phyloP scores from a whole-genome alignment of 1,140 invertebrate species.

The Sitophilus oryzae region DNA sequence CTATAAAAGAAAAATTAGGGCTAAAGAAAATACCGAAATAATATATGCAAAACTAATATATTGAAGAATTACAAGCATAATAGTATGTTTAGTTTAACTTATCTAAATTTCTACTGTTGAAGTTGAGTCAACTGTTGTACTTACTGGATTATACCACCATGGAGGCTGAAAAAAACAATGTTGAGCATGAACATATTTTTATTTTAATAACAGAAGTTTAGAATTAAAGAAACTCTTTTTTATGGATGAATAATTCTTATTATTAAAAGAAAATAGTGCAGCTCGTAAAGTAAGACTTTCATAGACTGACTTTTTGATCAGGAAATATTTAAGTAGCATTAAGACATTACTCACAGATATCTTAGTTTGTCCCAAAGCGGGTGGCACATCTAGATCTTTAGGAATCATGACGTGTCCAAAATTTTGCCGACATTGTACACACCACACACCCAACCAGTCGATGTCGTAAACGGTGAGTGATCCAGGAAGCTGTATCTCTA shows the following conservation, averaged over 20 bases:
- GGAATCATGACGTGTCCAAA: slow-evolving; percentile 87
- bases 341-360: slow-evolving; percentile 69
- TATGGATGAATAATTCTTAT: too few species aligned
- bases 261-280: too few species aligned
- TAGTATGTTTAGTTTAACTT: slow-evolving; percentile 3
- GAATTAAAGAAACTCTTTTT: too few species aligned
- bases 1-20: too few species aligned
- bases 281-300: too few species aligned
- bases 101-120: slow-evolving; percentile 8
- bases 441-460: slow-evolving; percentile 89
- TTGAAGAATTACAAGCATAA: background rate
- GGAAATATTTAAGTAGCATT: background rate
- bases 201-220: too few species aligned
- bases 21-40: background rate
- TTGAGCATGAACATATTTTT: background rate
- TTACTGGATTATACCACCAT: slow-evolving; percentile 87
- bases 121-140: slow-evolving; percentile 44
- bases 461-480: slow-evolving; percentile 85
- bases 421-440: slow-evolving; percentile 77
- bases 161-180: slow-evolving; percentile 56
- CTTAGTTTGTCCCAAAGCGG: slow-evolving; percentile 80
- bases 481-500: slow-evolving; percentile 79
- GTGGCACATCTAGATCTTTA: slow-evolving; percentile 82
- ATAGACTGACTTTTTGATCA: background rate
- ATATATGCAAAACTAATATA: background rate